Evolutionary conservation across 2,797 vertebrate species (phyloP).

Genomic region (Hyperoplus immaculatus): DNA sequence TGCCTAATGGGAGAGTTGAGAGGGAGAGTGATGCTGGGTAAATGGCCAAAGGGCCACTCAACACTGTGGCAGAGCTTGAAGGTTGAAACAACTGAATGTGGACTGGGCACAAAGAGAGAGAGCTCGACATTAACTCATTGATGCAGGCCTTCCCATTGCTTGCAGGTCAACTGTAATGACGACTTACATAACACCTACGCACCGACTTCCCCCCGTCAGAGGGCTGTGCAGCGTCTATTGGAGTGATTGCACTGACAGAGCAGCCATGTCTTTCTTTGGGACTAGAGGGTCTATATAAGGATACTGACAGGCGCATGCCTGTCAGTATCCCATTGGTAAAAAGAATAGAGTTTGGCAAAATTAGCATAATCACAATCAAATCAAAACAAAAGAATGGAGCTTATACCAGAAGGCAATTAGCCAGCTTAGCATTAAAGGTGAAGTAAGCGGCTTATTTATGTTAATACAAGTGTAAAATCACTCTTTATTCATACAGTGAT

Average conservation of each 20-base stretch:
- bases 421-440: neutral
- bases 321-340: neutral
- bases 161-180: constrained; percentile 60
- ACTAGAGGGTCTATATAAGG: neutral
- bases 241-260: neutral
- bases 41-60: constrained; percentile 51
- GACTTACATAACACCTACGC: constrained; percentile 53
- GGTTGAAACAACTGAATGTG: constrained; percentile 49
- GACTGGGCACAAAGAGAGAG: constrained; percentile 24
- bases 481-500: no score
- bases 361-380: neutral
- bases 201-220: neutral
- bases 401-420: neutral
- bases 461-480: no score
- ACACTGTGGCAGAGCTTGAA: constrained; percentile 26
- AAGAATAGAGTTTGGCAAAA: neutral
- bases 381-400: neutral
- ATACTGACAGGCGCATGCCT: neutral
- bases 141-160: constrained; percentile 29
- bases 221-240: neutral
- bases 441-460: no score
- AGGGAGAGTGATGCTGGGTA: constrained; percentile 23
- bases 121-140: constrained; percentile 56
- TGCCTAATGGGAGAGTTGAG: constrained; percentile 41
- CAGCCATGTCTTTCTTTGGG: constrained; percentile 4